Base-by-base conservation (phyloP, 2,113 vertebrate species). In the Sinocyclocheilus grahami region DNA sequence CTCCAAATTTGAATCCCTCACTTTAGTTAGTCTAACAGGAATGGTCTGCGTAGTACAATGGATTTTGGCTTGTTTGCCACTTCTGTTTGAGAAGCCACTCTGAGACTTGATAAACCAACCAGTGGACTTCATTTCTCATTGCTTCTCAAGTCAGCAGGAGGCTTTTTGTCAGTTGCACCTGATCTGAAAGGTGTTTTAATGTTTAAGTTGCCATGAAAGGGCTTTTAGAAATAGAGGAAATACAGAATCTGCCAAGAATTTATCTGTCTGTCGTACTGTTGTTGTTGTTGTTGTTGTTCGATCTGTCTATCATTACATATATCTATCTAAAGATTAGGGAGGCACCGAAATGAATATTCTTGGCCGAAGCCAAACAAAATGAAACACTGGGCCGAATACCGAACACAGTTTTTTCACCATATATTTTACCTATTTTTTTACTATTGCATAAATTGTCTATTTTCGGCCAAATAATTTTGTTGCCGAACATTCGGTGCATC, bases 131-230 rank as follows among this genome's bases (percentile, higher is more conserved):
- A 39, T 79, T 60, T 79, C 9, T 39, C 33, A 14, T 62, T 39
- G 78, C 12, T 27, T 46, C 37, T 74, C 5, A n/a, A 46, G 72
- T 81, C 60, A 3, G 60, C 79, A 20, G 60, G 60, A 48, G n/a
- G 79, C 13, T 18, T 81, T 81, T 65, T 65, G 79, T 62, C 24
- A 37, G 63, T 51, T 82, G 24, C 60, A 27, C 24, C 16, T 33
- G 1, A 71, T 53, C 42, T 7, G 80, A 67, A 82, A 69, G 63
- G 62, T 82, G 80, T 82, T 67, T 51, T 69, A 51, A 53, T 82
- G 24, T 69, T 82, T 53, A 14, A 13, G 1, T 18, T 20, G 16
- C 42, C 30, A 9, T 82, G 80, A 51, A 51, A 69, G n/a, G 39
- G n/a, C 60, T 30, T 14, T 27, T 71, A 37, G 80, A 22, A 71